These are phyloP conservation scores for Drosophila suzukii DNA, from an alignment of 1,140 invertebrate species.

Conservation along the genomic window DNA sequence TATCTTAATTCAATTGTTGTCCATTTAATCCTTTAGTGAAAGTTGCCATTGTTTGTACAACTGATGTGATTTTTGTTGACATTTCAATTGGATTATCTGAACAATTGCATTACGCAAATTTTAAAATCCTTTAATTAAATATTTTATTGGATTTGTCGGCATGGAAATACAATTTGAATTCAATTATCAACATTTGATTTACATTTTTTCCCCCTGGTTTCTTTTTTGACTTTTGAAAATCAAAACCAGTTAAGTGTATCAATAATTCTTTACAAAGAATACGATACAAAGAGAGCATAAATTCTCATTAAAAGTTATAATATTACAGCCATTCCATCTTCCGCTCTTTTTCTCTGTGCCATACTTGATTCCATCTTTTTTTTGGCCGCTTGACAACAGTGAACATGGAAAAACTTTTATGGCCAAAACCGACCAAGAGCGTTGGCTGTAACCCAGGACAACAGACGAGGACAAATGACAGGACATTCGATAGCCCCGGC, in stretches of 20 bases:
- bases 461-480: slow-evolving; percentile 65
- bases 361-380: slow-evolving; percentile 14
- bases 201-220: neutral
- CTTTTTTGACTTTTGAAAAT: neutral
- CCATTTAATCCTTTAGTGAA: neutral
- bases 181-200: neutral
- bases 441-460: slow-evolving; percentile 32
- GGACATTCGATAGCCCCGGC: slow-evolving; percentile 50
- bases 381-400: slow-evolving; percentile 60
- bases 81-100: neutral
- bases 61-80: neutral
- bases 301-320: slow-evolving; percentile 76
- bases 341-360: slow-evolving; percentile 13
- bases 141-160: no score
- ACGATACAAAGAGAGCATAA: slow-evolving; percentile 59
- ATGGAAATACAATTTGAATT: slow-evolving; percentile 2
- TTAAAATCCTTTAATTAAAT: no score
- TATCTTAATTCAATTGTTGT: slow-evolving; percentile 12
- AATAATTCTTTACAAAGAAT: slow-evolving; percentile 44
- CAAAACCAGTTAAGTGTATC: slow-evolving; percentile 24
- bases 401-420: slow-evolving; percentile 65
- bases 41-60: neutral
- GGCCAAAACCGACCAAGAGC: slow-evolving; percentile 13
- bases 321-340: slow-evolving; percentile 13
- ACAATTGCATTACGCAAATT: no score